These are phyloP conservation scores for Megalopta genalis DNA, from an alignment of 1,140 invertebrate genomes.

Conservation along the genomic window DNA sequence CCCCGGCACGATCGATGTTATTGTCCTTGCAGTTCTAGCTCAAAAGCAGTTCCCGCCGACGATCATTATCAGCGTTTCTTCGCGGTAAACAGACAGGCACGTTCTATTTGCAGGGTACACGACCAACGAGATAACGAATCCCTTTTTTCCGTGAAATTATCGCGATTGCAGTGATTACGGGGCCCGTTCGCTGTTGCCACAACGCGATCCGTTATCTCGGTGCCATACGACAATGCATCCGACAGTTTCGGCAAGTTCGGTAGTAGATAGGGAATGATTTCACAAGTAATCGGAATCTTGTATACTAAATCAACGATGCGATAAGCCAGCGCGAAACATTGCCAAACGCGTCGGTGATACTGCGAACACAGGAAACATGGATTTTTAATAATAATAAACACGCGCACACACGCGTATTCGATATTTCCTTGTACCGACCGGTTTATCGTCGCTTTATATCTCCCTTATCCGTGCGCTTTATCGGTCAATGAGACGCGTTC, in stretches of 20 bases:
- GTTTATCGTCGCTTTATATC: too few relatives aligned
- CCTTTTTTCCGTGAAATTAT: background rate
- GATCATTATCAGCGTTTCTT: slow-evolving; percentile 11
- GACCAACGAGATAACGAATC: background rate
- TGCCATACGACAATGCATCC: background rate
- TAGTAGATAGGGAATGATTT: background rate
- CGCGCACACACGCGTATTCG: too few relatives aligned
- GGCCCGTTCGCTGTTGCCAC: background rate
- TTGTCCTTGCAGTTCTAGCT: background rate
- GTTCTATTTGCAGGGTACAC: too few relatives aligned
- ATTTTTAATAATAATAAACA: background rate
- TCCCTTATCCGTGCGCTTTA: too few relatives aligned
- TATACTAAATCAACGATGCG: background rate
- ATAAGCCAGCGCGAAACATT: background rate
- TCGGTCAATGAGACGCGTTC: too few relatives aligned
- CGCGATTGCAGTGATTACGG: background rate
- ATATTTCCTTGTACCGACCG: too few relatives aligned
- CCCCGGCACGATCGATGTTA: background rate
- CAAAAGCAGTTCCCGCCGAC: background rate
- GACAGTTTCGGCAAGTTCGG: background rate
- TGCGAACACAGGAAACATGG: background rate
- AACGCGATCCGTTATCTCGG: background rate
- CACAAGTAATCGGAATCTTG: background rate
- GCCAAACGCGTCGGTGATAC: background rate
- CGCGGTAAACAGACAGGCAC: background rate